These are phyloP conservation scores for Beroe forskalii DNA, from an alignment of 37 sponge, comb jelly and placozoan species.

Conservation along the genomic window DNA sequence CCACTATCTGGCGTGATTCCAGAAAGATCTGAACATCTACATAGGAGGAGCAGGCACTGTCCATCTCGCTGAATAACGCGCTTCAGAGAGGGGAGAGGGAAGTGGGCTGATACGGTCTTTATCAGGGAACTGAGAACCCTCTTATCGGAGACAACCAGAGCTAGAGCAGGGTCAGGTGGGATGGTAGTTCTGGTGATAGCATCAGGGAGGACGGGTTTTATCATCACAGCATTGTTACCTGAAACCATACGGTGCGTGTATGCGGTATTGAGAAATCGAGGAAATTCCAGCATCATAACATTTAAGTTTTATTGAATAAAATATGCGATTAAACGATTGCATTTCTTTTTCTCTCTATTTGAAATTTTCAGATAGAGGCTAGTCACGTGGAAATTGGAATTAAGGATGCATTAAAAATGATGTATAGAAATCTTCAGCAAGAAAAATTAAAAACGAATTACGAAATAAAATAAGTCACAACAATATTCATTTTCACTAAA, in stretches of 20 bases:
- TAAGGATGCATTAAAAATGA: too few species aligned
- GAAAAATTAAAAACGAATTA: too few species aligned
- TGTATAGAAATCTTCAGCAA: too few species aligned
- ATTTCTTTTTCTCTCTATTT: too few species aligned
- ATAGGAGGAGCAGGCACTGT: conserved; percentile 12
- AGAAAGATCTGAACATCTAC: not conserved
- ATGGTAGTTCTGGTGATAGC: not conserved
- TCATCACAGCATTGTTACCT: too few species aligned
- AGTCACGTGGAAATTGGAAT: too few species aligned
- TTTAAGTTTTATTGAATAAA: too few species aligned
- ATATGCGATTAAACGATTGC: too few species aligned
- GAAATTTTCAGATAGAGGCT: too few species aligned
- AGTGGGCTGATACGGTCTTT: not conserved
- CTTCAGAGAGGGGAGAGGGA: conserved; percentile 34
- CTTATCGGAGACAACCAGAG: not conserved
- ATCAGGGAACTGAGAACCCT: not conserved
- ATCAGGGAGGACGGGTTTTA: not conserved
- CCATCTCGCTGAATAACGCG: conserved; percentile 20
- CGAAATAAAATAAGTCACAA: too few species aligned
- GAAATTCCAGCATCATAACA: not conserved
- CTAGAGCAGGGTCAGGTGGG: not conserved
- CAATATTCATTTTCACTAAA: too few species aligned
- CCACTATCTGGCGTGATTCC: not conserved
- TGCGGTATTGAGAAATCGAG: not conserved
- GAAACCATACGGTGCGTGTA: too few species aligned